Evolutionary conservation across 2,888 invertebrate genomes (phyloP), one percentile per base, ranked within the genome.

Genomic region (Tigriopus californicus): DNA sequence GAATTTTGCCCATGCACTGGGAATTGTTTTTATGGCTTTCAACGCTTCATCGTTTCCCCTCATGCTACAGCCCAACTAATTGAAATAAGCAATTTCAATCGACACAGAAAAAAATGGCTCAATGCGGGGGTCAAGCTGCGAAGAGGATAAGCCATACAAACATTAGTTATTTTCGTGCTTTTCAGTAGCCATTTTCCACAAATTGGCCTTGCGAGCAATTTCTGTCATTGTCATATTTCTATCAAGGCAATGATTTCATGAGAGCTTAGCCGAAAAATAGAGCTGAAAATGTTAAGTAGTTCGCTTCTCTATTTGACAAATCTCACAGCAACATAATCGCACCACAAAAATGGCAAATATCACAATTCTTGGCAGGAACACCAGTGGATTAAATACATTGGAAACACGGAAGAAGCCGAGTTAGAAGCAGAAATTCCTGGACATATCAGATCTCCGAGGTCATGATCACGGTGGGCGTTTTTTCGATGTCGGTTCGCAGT

Each of bases 301-400:
- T 44, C 44, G 10, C 18, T 18, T 57, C 11, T 57, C 46, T 51
- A 24, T 24, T 51, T 18, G 11, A 10, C 12, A 51, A 24, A 57
- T 41, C 57, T 57, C 57, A 57, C 57, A 57, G 57, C 57, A 57
- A 51, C 52, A 51, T 15, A 18, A 15, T 44, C 57, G 46, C 57
- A 57, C 57, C 57, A 57, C 57, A 57, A 57, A 57, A 57, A 57
- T 57, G 57, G 57, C 57, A 57, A n/a, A 57, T 41, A 57, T 57
- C 8, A 10, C 46, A 57, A 22, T 24, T 22, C 15, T 51, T 12
- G 1, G 22, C 4, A 20, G 8, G 13, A 24, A 51, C 20, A 24
- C 10, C 15, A 11, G 20, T 18, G 11, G 12, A 1, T 1, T 20
- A 22, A 8, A 15, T 18, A 10, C 10, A 18, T 20, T 15, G 11